Evolutionary conservation across 1,140 invertebrate species (phyloP).

Genomic region (Philopotamus ludificatus): DNA sequence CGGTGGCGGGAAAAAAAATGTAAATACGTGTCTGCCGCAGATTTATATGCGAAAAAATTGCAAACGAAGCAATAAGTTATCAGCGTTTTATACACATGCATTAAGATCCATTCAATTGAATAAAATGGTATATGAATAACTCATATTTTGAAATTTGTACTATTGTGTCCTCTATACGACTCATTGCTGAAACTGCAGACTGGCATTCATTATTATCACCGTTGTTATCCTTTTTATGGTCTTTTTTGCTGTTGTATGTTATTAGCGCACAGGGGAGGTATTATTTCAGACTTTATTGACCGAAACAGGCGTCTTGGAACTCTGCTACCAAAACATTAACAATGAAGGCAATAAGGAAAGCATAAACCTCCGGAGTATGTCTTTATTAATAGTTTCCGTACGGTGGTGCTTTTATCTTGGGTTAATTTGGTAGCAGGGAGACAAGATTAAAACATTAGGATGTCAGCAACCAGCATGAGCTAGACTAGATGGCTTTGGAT

Average conservation of each 20-base stretch:
- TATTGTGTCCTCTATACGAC: too few relatives aligned
- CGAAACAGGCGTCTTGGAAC: slow-evolving; percentile 12
- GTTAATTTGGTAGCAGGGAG: slow-evolving; percentile 38
- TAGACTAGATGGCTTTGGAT: neutral
- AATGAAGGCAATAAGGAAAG: slow-evolving; percentile 36
- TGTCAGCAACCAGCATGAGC: slow-evolving; percentile 9
- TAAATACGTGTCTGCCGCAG: too few relatives aligned
- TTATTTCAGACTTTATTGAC: slow-evolving; percentile 23
- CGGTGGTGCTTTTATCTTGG: slow-evolving; percentile 33
- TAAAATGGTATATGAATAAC: too few relatives aligned
- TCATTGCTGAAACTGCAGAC: too few relatives aligned
- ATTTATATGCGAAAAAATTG: too few relatives aligned
- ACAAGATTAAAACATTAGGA: slow-evolving; percentile 40
- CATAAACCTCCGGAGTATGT: slow-evolving; percentile 35
- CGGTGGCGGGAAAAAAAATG: too few relatives aligned
- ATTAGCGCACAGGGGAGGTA: slow-evolving; percentile 8
- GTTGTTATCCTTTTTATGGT: too few relatives aligned
- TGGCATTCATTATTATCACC: too few relatives aligned
- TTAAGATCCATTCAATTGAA: too few relatives aligned
- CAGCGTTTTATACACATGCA: too few relatives aligned
- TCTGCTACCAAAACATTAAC: slow-evolving; percentile 23
- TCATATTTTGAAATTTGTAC: too few relatives aligned
- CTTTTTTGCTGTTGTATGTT: neutral
- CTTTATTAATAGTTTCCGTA: slow-evolving; percentile 41
- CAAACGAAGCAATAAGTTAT: too few relatives aligned